A percentile compares a stretch with the other conserved stretches of the same genome.
Conservation (phyloP, 2,888 invertebrate genomes). For the Pollenia angustigena region DNA sequence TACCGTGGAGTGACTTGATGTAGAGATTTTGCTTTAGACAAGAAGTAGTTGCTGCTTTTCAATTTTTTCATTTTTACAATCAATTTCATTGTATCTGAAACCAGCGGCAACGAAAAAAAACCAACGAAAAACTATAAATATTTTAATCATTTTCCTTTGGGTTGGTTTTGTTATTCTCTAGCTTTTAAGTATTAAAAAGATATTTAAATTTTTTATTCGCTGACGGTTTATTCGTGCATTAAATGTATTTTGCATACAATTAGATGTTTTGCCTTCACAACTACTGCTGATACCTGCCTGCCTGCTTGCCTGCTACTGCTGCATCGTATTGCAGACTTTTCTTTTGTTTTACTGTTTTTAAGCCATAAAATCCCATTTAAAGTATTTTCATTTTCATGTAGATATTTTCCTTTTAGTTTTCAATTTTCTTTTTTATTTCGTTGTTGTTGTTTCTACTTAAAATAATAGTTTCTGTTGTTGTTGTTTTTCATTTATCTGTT, state of each 20-base stretch:
- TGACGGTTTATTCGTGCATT: constrained; percentile 75
- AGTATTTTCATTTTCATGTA: constrained; percentile 65
- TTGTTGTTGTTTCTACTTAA: constrained; percentile 30
- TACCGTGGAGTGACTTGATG: constrained; percentile 1
- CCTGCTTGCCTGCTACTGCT: constrained; percentile 41
- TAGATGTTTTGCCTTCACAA: constrained; percentile 30
- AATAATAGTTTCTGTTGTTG: constrained; percentile 15
- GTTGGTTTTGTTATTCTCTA: constrained; percentile 49
- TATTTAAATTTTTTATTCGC: constrained; percentile 72
- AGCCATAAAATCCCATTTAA: constrained; percentile 55
- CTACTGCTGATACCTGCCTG: constrained; percentile 1
- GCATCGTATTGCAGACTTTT: constrained; percentile 39
- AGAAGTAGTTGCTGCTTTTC: constrained; percentile 52
- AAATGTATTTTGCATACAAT: constrained; percentile 73
- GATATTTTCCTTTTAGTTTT: constrained; percentile 33
- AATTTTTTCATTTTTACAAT: constrained; percentile 43
- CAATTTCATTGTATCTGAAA: constrained; percentile 62
- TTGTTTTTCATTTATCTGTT: constrained; percentile 54
- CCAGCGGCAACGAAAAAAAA: constrained; percentile 18
- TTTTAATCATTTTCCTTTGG: constrained; percentile 44
- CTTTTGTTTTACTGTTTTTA: constrained; percentile 35
- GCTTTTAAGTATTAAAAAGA: constrained; percentile 59
- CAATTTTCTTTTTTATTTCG: neutral
- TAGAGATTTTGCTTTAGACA: constrained; percentile 61
- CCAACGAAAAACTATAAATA: constrained; percentile 41